These are phyloP conservation scores for Riparia riparia DNA, from an alignment of 2,113 vertebrate genomes.

Conservation along the genomic window DNA sequence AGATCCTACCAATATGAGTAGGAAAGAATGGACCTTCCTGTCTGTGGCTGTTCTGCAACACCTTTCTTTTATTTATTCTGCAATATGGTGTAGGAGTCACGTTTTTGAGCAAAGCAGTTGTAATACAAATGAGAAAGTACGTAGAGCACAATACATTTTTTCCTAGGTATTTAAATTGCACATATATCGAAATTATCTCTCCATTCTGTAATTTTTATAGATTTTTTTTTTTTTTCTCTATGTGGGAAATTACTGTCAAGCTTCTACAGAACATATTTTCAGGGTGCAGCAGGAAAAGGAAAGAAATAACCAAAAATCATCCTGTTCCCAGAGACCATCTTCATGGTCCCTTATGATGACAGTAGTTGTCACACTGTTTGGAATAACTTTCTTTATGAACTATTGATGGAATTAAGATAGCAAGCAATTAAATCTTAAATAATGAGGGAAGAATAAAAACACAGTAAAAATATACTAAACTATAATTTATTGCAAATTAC, in stretches of 20 bases:
- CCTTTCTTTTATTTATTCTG: neutral
- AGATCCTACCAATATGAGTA: neutral
- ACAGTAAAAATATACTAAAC: neutral
- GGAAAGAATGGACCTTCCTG: neutral
- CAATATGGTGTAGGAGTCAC: neutral
- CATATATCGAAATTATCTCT: neutral
- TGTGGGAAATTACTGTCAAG: neutral
- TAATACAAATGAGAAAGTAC: neutral
- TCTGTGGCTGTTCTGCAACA: neutral
- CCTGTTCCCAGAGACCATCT: neutral
- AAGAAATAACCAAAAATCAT: neutral
- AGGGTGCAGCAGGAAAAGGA: neutral
- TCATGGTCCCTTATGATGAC: neutral
- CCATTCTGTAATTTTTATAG: neutral
- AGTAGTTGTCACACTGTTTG: neutral
- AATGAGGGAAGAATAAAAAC: neutral
- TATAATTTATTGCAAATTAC: neutral
- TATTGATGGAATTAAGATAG: neutral
- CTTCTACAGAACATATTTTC: neutral
- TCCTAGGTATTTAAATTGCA: neutral
- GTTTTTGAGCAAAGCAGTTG: neutral
- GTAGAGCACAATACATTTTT: neutral
- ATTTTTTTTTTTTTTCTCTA: neutral
- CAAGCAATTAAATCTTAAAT: neutral
- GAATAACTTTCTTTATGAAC: neutral